Base-by-base conservation (phyloP, 2,797 vertebrate genomes). In the Vultur gryphus region DNA sequence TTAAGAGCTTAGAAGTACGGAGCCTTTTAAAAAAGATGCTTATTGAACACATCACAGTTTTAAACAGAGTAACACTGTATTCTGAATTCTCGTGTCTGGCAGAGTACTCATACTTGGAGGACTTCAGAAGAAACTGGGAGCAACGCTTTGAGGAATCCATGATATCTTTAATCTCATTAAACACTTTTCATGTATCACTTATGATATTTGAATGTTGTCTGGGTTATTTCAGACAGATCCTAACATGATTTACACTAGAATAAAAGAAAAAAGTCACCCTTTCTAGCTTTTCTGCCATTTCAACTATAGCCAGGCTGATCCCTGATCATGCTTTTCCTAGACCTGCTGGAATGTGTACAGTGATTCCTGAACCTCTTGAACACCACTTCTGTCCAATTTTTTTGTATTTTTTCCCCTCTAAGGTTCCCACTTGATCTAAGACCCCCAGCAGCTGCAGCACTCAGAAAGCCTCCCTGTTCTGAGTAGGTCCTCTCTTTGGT, bases 1-100 rank as follows among this genome's bases (percentile, higher is more conserved):
- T 94, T 97, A 93, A 86, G 33, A 80, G 37, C 58, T 94, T 71
- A 85, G 31, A 91, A 89, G 62, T 77, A 88, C 44, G 29, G 23
- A 91, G 62, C 2, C 51, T 67, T 85, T 87, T 37, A 26, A 61
- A 6, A 43, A 67, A 89, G 52, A 79, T 79, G 23, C 78, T 78
- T 89, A 79, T 52, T 86, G 87, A 93, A 90, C 71, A 67, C 41
- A 91, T 73, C 51, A 52, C 28, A 33, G 15, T 82, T 97, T 91
- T 83, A 93, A 91, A 69, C 29, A 90, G 25, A 79, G n/a, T 66
- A 92, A 76, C 13, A 33, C 25, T 66, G 18, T 77, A 72, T 72
- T 88, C 43, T 46, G 46, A 79, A 46, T 77, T 94, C 31, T 81
- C 6, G 46, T 86, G 87, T 87, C 43, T 90, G 55, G 12, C 44